Conservation (phyloP, 2,797 vertebrate species). For the Taeniopygia guttata region DNA sequence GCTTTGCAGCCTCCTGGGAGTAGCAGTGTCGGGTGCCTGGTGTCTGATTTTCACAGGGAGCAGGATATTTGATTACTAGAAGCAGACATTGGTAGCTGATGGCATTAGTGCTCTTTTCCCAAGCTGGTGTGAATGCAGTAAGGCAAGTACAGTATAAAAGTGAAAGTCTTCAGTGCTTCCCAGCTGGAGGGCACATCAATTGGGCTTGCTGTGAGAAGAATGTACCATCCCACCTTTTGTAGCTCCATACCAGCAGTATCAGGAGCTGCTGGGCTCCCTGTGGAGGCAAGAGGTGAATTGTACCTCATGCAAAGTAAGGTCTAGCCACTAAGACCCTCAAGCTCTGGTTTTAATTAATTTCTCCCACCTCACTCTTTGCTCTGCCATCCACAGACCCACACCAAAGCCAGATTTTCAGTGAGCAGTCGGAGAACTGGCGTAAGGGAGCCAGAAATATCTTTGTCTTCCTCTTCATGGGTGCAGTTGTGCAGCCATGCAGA, state of each 20-base stretch:
- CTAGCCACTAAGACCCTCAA: neutral
- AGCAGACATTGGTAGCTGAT: neutral
- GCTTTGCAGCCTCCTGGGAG: neutral
- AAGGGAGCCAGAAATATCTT: neutral
- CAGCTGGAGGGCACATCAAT: neutral
- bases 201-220: neutral
- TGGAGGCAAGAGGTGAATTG: neutral
- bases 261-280: neutral
- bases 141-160: neutral
- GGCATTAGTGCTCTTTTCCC: neutral
- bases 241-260: neutral
- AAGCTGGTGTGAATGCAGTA: neutral
- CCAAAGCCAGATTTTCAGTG: neutral
- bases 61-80: neutral
- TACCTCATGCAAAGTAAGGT: neutral
- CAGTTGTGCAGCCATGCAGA: neutral
- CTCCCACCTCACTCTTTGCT: neutral
- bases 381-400: neutral
- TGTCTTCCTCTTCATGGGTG: neutral
- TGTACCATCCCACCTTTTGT: neutral
- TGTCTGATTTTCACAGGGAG: neutral
- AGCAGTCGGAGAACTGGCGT: accelerated
- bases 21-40: neutral
- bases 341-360: neutral
- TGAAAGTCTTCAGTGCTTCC: neutral